Evolutionary conservation across 1,140 invertebrate genomes (phyloP).

Genomic region (Panulirus ornatus): DNA sequence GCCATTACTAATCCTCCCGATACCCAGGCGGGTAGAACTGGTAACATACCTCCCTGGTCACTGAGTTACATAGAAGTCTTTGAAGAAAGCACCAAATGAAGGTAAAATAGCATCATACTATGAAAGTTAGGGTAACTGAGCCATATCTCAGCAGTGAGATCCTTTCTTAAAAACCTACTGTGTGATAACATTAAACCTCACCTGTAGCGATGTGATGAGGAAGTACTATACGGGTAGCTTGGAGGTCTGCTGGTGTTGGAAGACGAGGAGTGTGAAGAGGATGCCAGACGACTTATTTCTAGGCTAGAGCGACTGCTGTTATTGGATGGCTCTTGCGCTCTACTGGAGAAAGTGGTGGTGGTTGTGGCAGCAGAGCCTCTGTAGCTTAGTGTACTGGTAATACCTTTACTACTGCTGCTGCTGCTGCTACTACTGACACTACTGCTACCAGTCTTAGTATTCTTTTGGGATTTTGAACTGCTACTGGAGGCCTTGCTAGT

Average conservation of each 20-base stretch:
- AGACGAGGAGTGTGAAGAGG: conserved; percentile 64
- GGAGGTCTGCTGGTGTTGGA: conserved; percentile 41
- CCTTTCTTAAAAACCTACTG: too few relatives aligned
- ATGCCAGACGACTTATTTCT: conserved; percentile 65
- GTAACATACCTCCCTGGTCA: too few relatives aligned
- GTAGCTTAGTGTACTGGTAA: conserved; percentile 63
- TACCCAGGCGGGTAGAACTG: too few relatives aligned
- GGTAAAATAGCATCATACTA: too few relatives aligned
- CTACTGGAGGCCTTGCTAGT: conserved; percentile 54
- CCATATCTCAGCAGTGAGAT: too few relatives aligned
- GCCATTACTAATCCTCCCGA: too few relatives aligned
- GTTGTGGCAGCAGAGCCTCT: conserved; percentile 53
- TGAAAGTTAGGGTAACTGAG: too few relatives aligned
- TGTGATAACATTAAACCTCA: too few relatives aligned
- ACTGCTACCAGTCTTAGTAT: conserved; percentile 6
- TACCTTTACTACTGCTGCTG: conserved; percentile 52
- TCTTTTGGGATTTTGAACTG: conserved; percentile 32
- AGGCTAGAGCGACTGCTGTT: conserved; percentile 48
- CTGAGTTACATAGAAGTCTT: too few relatives aligned
- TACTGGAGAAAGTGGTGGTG: conserved; percentile 59
- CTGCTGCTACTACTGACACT: conserved; percentile 11
- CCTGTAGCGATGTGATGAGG: conserved; percentile 58
- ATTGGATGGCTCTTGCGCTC: conserved; percentile 44
- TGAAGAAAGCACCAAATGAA: too few relatives aligned
- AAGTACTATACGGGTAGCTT: conserved; percentile 15